Evolutionary conservation across 2,888 invertebrate species (phyloP), one percentile per base, ranked within the genome.

Genomic region (Agelastica alni): DNA sequence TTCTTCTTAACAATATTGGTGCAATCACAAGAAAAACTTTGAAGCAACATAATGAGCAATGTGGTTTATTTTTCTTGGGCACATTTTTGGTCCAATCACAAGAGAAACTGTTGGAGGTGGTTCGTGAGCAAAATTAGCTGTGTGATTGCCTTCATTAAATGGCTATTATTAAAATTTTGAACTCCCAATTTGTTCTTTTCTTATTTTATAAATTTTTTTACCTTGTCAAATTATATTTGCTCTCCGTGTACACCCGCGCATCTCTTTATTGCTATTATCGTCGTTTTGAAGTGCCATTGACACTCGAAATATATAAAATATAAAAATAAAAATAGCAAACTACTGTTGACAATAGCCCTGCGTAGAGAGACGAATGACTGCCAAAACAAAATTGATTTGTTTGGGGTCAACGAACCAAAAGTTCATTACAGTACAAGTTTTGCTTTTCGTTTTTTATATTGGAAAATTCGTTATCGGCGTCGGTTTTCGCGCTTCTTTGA

Each of bases 331-430:
- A 54, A 54, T 54, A 37, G 31, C 34, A 10, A 49, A 18, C 41
- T 45, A 43, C 28, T 51, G 26, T 18, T 26, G 41, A 49, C 49
- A 49, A 49, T 49, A 49, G 41, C 49, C 49, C 49, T 32, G 49
- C 41, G 32, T 49, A 55, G 55, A 56, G 43, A 66, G 65, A 65
- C 67, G 68, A 67, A 67, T 58, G 66, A 66, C 66, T 65, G 58
- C 39, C 58, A 65, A 66, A 68, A 66, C 66, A 66, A 68, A 68
- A 67, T 49, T 49, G 49, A 67, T 68, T 68, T 66, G 65, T 66
- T 64, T 62, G 60, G n/a, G 67, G 64, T 68, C 64, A 57, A 63
- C 63, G 67, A 67, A 63, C 64, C 31, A 20, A 14, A 49, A 17
- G 43, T 43, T 49, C 43, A 51, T 32, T 51, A 39, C 42, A 28